These are phyloP conservation scores for Panurus biarmicus DNA, from an alignment of 2,113 vertebrate species.

Conservation along the genomic window DNA sequence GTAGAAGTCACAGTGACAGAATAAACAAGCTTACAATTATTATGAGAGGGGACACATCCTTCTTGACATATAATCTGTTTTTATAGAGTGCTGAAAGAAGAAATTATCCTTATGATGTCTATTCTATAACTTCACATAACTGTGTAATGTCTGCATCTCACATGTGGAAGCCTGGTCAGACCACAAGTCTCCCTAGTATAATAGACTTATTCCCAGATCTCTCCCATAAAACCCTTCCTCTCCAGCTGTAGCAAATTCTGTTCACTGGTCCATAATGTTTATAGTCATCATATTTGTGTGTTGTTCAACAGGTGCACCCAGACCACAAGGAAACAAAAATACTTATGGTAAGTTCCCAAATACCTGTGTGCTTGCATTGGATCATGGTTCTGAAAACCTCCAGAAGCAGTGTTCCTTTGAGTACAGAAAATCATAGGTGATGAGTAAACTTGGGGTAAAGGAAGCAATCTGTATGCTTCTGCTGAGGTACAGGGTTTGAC, in stretches of 20 bases:
- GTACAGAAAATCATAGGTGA: neutral
- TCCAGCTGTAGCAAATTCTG: neutral
- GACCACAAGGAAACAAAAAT: conserved; percentile 21
- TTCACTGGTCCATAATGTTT: neutral
- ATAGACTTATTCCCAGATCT: neutral
- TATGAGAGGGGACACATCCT: neutral
- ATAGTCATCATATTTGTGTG: neutral
- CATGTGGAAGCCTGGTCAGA: neutral
- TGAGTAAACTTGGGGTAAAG: neutral
- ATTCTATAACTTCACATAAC: neutral
- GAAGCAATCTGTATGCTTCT: neutral
- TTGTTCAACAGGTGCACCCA: conserved; percentile 26
- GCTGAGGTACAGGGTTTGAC: neutral
- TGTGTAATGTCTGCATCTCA: neutral
- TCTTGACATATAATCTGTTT: neutral
- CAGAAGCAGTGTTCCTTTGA: neutral
- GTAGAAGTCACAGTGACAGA: neutral
- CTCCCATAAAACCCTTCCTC: neutral
- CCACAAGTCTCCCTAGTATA: neutral
- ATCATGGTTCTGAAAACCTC: neutral
- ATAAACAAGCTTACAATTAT: neutral
- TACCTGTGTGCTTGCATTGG: neutral
- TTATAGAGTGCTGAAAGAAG: neutral
- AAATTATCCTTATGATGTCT: neutral
- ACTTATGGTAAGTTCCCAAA: conserved; percentile 12